Evolutionary conservation across 1,140 invertebrate genomes (phyloP).

Genomic region (Holcopasites calliopsidis): DNA sequence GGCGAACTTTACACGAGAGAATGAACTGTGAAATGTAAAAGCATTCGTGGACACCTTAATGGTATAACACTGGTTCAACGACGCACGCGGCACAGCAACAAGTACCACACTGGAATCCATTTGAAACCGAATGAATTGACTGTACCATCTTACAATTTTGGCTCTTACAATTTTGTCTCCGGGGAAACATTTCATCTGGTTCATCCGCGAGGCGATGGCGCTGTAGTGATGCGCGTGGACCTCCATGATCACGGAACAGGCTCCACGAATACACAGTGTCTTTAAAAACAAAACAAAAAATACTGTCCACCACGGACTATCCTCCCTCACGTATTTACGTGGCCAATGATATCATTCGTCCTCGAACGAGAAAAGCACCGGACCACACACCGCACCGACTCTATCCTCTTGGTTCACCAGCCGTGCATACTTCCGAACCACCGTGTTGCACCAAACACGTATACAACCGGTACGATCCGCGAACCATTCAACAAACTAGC

Average conservation of each 20-base stretch:
- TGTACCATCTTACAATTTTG: background rate
- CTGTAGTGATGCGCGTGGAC: conserved; percentile 76
- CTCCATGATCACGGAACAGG: conserved; percentile 65
- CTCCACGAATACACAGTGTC: background rate
- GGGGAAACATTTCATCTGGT: conserved; percentile 79
- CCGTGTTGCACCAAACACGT: background rate
- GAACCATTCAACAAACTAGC: background rate
- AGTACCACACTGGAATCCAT: too few relatives aligned
- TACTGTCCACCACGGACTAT: too few relatives aligned
- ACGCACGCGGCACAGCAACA: too few relatives aligned
- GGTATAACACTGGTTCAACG: too few relatives aligned
- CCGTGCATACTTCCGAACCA: conserved; percentile 6
- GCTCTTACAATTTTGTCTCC: conserved; percentile 80
- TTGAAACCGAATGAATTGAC: background rate
- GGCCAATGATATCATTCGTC: conserved; percentile 51
- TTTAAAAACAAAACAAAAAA: conserved; percentile 3
- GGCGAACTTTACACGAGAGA: background rate
- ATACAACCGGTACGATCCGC: background rate
- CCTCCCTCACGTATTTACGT: conserved; percentile 32
- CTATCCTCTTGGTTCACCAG: conserved; percentile 17
- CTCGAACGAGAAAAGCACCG: conserved; percentile 22
- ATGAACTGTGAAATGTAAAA: too few relatives aligned
- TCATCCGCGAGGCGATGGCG: conserved; percentile 73
- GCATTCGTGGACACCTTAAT: too few relatives aligned
- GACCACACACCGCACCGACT: conserved; percentile 17